Percentiles rank a stretch among this genome's conserved stretches.
These are phyloP conservation scores for Phyllotreta cruciferae DNA, from an alignment of 2,888 invertebrate species.

Conservation along the genomic window DNA sequence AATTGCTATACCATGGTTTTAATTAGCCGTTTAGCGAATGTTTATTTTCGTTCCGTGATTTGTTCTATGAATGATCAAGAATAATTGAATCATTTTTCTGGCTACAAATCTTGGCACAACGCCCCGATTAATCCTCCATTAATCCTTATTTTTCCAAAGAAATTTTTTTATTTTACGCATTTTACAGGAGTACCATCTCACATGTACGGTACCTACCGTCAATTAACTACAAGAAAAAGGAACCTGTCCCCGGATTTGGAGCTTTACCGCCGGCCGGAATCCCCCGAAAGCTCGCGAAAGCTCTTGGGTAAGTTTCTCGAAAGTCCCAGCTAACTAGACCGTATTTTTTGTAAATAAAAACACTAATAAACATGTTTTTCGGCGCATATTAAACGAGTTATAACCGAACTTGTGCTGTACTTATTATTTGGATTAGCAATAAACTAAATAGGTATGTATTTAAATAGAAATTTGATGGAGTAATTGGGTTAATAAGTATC, in stretches of 20 bases:
- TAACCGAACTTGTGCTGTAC: too few species aligned
- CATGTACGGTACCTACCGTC: constrained; percentile 62
- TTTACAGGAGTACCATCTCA: constrained; percentile 60
- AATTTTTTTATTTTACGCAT: neutral
- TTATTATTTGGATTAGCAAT: too few species aligned
- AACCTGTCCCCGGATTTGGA: constrained; percentile 51
- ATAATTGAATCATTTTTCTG: too few species aligned
- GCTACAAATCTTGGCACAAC: too few species aligned
- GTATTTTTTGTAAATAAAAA: constrained; percentile 47
- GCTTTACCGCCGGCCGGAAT: constrained; percentile 53
- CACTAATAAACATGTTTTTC: constrained; percentile 36
- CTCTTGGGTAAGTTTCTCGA: constrained; percentile 52
- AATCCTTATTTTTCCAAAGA: neutral
- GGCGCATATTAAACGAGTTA: neutral
- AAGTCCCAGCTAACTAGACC: constrained; percentile 37
- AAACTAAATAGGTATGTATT: too few species aligned
- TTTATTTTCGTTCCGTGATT: too few species aligned
- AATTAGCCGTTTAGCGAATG: too few species aligned
- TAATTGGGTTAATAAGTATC: too few species aligned
- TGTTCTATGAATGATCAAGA: too few species aligned
- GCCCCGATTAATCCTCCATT: too few species aligned
- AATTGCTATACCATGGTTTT: too few species aligned
- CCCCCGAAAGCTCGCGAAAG: constrained; percentile 45
- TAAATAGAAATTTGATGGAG: too few species aligned
- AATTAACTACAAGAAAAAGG: constrained; percentile 55